Percentiles rank a stretch among this genome's conserved stretches.
Evolutionary conservation across 2,888 invertebrate species (phyloP).

Genomic region (Hypercompe scribonia): DNA sequence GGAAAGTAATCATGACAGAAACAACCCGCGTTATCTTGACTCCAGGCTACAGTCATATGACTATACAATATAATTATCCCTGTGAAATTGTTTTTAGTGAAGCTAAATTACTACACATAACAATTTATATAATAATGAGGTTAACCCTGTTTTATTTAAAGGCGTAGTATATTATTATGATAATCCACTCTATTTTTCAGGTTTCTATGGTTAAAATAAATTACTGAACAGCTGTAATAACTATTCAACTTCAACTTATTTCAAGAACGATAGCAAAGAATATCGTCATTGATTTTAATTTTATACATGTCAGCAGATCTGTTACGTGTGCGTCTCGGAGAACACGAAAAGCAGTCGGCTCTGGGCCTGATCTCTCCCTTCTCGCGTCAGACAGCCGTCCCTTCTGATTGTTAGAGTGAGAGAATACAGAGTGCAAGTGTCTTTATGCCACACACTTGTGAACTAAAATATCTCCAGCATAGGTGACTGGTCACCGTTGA

Average conservation of each 20-base stretch:
- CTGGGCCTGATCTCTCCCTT: no score
- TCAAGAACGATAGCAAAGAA: not conserved
- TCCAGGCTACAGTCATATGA: slow-evolving; percentile 49
- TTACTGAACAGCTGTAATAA: not conserved
- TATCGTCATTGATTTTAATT: no score
- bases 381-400: no score
- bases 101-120: slow-evolving; percentile 52
- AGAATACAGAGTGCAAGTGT: no score
- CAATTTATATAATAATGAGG: slow-evolving; percentile 51
- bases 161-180: slow-evolving; percentile 3
- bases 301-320: no score
- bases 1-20: slow-evolving; percentile 55
- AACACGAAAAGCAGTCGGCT: no score
- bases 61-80: slow-evolving; percentile 59
- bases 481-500: no score
- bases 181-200: not conserved
- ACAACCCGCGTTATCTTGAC: slow-evolving; percentile 50
- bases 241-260: not conserved
- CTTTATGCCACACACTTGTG: no score
- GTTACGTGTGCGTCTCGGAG: no score
- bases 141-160: slow-evolving; percentile 37
- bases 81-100: slow-evolving; percentile 59
- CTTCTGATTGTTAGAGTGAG: no score
- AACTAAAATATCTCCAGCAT: no score
- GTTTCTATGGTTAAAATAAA: not conserved